Percentiles rank a stretch among this genome's conserved stretches.
These are phyloP conservation scores for Eupithecia insigniata DNA, from an alignment of 2,888 invertebrate genomes.

Conservation along the genomic window DNA sequence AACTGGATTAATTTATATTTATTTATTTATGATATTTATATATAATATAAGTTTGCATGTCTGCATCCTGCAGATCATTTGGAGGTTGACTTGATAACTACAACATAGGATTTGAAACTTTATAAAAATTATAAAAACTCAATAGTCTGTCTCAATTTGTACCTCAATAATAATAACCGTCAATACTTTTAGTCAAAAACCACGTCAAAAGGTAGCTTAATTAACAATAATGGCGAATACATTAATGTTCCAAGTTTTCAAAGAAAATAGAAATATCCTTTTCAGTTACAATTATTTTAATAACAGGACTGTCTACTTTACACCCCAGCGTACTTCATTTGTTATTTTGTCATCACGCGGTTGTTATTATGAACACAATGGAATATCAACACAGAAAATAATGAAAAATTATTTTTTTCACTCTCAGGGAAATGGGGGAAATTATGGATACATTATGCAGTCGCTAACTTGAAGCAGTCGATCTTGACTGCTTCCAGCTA, in stretches of 20 bases:
- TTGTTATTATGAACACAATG: background rate
- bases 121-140: background rate
- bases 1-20: background rate
- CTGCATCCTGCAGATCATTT: background rate
- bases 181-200: background rate
- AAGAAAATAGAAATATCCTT: background rate
- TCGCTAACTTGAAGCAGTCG: no score
- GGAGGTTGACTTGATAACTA: background rate
- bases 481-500: no score
- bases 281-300: slow-evolving; percentile 6
- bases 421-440: no score
- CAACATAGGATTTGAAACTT: background rate
- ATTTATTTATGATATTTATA: background rate
- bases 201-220: no score
- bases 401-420: background rate
- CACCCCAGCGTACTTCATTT: background rate
- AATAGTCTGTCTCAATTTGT: background rate
- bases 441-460: no score
- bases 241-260: background rate
- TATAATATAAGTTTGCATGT: background rate
- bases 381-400: background rate
- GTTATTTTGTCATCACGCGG: background rate
- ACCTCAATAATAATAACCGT: background rate
- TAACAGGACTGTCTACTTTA: background rate
- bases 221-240: no score